Evolutionary conservation across 2,888 invertebrate species (phyloP).

Genomic region (Lycophotia porphyrea): DNA sequence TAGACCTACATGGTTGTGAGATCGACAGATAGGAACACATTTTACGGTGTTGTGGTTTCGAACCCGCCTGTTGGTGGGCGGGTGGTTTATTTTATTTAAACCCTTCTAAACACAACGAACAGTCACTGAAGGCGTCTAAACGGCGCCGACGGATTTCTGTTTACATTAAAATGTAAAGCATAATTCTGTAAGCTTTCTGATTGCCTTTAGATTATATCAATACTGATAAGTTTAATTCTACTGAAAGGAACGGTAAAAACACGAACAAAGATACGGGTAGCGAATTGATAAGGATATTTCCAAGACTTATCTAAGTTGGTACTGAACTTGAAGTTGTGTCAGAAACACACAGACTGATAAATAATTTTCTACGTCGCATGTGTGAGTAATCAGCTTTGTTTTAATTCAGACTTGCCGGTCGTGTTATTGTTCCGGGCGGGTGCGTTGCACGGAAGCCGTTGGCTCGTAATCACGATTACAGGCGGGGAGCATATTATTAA

Average conservation of each 20-base stretch:
- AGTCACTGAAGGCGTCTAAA: conserved; percentile 64
- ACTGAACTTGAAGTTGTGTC: conserved; percentile 9
- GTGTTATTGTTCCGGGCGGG: conserved; percentile 82
- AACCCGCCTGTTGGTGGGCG: conserved; percentile 76
- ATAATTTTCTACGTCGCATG: conserved; percentile 59
- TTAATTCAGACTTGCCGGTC: conserved; percentile 72
- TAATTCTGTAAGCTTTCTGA: conserved; percentile 17
- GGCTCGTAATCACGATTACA: conserved; percentile 71
- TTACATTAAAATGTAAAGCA: conserved; percentile 18
- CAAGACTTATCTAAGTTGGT: neutral
- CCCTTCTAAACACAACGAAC: conserved; percentile 69
- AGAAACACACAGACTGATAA: conserved; percentile 37
- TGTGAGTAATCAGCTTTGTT: conserved; percentile 74
- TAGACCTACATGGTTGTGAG: conserved; percentile 53
- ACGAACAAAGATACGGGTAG: conserved; percentile 9
- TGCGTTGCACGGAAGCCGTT: conserved; percentile 80
- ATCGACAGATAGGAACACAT: conserved; percentile 66
- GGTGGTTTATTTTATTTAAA: conserved; percentile 78
- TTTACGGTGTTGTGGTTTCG: conserved; percentile 76
- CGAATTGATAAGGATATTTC: conserved; percentile 11
- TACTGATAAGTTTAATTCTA: conserved; percentile 8
- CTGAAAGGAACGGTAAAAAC: neutral
- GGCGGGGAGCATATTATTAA: conserved; percentile 45
- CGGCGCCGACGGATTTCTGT: conserved; percentile 27
- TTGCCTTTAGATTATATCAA: neutral